phyloP scores from a whole-genome alignment of 2,113 vertebrate species.

The Geococcyx californianus region DNA sequence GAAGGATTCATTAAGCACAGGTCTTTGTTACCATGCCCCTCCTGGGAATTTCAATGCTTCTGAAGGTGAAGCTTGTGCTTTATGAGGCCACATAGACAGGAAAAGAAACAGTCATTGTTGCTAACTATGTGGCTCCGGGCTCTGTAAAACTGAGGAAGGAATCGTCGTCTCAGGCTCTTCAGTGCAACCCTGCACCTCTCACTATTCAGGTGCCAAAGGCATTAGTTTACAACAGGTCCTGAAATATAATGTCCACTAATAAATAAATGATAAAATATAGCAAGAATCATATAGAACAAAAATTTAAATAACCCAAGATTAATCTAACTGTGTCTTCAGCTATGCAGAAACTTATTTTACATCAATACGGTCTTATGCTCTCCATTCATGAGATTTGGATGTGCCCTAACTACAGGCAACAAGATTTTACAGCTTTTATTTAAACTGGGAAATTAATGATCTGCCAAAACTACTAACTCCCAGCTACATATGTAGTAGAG shows the following conservation, averaged over 20 bases:
- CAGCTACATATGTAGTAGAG: conserved; percentile 51
- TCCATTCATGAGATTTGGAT: conserved; percentile 24
- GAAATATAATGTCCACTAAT: neutral
- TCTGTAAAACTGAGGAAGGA: neutral
- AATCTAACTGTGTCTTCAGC: neutral
- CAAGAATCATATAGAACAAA: neutral
- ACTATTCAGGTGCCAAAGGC: neutral
- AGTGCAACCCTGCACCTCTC: neutral
- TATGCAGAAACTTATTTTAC: neutral
- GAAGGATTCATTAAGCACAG: neutral
- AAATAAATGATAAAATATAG: neutral
- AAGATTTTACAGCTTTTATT: conserved; percentile 64
- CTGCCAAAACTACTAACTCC: conserved; percentile 58
- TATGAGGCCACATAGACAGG: neutral
- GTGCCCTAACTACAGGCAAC: conserved; percentile 32
- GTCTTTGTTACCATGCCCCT: neutral
- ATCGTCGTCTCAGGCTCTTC: neutral
- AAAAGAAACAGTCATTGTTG: neutral
- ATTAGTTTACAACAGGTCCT: neutral
- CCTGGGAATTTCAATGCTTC: neutral
- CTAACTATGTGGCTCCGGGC: neutral
- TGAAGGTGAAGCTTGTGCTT: neutral
- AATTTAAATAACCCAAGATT: neutral
- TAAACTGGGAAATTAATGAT: conserved; percentile 62
- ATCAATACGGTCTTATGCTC: neutral